phyloP scores from a whole-genome alignment of 2,888 invertebrate species.

The Lutraria lutraria region DNA sequence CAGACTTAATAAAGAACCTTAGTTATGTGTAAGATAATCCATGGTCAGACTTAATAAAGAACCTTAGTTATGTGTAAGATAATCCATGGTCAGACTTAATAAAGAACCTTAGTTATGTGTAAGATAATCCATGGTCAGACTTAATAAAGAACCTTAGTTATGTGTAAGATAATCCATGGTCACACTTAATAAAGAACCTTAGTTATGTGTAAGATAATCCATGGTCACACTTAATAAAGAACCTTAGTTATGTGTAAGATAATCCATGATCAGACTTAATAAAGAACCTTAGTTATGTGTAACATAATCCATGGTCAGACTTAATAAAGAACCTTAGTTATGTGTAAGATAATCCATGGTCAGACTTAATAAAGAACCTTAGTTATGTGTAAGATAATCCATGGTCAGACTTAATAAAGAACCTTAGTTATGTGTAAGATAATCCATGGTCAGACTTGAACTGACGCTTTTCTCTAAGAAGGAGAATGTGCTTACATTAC shows the following conservation, averaged over 20 bases:
- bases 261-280: no score
- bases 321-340: background rate
- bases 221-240: slow-evolving; percentile 59
- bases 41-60: slow-evolving; percentile 60
- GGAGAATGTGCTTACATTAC: slow-evolving; percentile 54
- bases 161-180: no score
- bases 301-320: slow-evolving; percentile 49
- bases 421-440: background rate
- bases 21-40: slow-evolving; percentile 15
- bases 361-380: slow-evolving; percentile 34
- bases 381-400: background rate
- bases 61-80: no score
- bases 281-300: background rate
- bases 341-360: slow-evolving; percentile 38
- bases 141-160: no score
- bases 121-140: slow-evolving; percentile 50
- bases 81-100: no score
- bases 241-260: no score
- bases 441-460: slow-evolving; percentile 59
- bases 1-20: background rate
- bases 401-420: background rate
- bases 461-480: slow-evolving; percentile 45
- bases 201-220: slow-evolving; percentile 15
- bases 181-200: background rate
- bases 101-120: background rate